phyloP scores from a whole-genome alignment of 2,888 invertebrate genomes.

The Sinodicranocentrus sp. region DNA sequence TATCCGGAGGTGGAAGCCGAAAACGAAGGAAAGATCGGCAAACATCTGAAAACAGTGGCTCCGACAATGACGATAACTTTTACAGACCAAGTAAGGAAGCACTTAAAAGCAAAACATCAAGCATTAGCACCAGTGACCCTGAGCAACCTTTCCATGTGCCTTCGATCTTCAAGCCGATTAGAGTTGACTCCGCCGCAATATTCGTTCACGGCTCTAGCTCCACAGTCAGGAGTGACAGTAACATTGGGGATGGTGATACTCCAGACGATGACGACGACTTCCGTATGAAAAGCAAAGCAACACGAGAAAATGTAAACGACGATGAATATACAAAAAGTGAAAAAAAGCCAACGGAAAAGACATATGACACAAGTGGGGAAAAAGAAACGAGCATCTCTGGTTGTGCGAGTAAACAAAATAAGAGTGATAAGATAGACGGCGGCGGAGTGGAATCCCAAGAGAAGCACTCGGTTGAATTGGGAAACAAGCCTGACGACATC shows the following conservation, averaged over 20 bases:
- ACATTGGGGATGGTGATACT: slow-evolving; percentile 11
- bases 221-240: slow-evolving; percentile 43
- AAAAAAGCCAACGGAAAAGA: slow-evolving; percentile 19
- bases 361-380: slow-evolving; percentile 8
- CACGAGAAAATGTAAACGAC: slow-evolving; percentile 63
- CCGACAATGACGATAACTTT: slow-evolving; percentile 64
- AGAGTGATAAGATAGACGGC: slow-evolving; percentile 24
- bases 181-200: slow-evolving; percentile 74
- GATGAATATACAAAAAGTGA: slow-evolving; percentile 22
- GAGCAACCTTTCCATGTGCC: slow-evolving; percentile 70
- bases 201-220: slow-evolving; percentile 61
- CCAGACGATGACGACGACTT: slow-evolving; percentile 68
- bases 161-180: slow-evolving; percentile 74
- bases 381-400: background rate
- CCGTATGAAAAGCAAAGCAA: background rate
- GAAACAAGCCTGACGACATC: slow-evolving; percentile 67
- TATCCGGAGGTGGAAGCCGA: slow-evolving; percentile 39
- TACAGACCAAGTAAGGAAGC: slow-evolving; percentile 64
- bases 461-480: slow-evolving; percentile 23
- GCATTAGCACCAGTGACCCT: slow-evolving; percentile 63
- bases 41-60: slow-evolving; percentile 42
- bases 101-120: slow-evolving; percentile 63
- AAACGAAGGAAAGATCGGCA: slow-evolving; percentile 62
- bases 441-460: slow-evolving; percentile 12
- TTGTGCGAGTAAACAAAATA: background rate